Conservation (phyloP, 2,797 vertebrate species). For the Tinamus major region DNA sequence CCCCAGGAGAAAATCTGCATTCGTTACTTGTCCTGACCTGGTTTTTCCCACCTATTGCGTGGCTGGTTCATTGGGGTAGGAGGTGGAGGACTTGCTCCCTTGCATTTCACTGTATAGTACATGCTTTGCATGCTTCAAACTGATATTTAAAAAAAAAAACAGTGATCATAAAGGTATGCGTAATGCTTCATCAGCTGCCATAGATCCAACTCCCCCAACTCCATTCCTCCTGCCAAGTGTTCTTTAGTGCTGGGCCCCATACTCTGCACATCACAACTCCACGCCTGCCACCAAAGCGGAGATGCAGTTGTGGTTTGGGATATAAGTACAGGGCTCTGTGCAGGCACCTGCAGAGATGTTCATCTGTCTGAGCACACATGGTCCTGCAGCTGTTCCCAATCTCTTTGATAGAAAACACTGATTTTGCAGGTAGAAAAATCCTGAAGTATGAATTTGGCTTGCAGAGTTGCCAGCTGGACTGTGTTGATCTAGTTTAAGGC, state of each 20-base stretch:
- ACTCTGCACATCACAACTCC: background rate
- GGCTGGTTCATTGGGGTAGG: background rate
- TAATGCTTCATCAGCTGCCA: background rate
- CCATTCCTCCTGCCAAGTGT: background rate
- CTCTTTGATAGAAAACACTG: background rate
- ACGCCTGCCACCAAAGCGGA: background rate
- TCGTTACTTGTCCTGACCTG: background rate
- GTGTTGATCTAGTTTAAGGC: background rate
- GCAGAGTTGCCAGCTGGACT: background rate
- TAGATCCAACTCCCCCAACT: rapidly evolving
- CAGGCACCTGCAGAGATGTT: background rate
- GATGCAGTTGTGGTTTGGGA: background rate
- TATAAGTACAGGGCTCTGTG: background rate
- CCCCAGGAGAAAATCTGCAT: background rate
- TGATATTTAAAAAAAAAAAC: background rate
- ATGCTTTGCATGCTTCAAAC: background rate
- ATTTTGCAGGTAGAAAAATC: background rate
- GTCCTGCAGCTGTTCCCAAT: background rate
- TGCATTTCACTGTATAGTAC: background rate
- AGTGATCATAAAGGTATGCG: background rate
- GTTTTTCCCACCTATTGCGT: background rate
- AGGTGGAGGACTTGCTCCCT: background rate
- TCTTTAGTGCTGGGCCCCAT: background rate
- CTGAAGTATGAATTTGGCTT: background rate
- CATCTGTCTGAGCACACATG: background rate